Conservation (phyloP, 1,140 invertebrate species). For the Pseudomyrmex sp. region DNA sequence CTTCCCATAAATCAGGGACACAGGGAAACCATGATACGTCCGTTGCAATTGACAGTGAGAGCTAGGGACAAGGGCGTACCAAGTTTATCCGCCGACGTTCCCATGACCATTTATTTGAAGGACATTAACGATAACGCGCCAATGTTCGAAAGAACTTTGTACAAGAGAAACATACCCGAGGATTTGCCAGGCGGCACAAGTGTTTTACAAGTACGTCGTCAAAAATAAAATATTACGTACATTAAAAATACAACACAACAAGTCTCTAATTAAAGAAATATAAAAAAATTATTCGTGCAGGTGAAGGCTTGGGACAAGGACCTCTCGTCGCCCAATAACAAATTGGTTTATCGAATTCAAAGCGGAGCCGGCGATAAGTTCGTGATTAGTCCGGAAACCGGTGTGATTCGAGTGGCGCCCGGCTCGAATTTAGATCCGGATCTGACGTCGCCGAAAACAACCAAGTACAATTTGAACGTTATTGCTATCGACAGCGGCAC, state of each 20-base stretch:
- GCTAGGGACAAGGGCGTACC: constrained; percentile 93
- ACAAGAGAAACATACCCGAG: constrained; percentile 92
- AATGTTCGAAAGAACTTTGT: constrained; percentile 90
- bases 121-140: constrained; percentile 96
- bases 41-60: constrained; percentile 91
- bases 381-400: constrained; percentile 93
- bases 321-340: constrained; percentile 94
- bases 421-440: constrained; percentile 96
- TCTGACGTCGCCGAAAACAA: constrained; percentile 91
- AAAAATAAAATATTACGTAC: not conserved
- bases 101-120: constrained; percentile 92
- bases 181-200: constrained; percentile 92
- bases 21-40: constrained; percentile 86
- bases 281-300: constrained; percentile 75
- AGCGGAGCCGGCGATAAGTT: constrained; percentile 96
- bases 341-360: constrained; percentile 94
- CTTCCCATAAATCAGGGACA: constrained; percentile 87
- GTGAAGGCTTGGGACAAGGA: constrained; percentile 94
- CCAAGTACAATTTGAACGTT: constrained; percentile 89
- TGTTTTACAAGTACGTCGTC: constrained; percentile 88
- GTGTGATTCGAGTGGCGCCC: constrained; percentile 93
- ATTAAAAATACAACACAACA: not conserved
- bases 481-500: constrained; percentile 95
- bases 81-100: constrained; percentile 90
- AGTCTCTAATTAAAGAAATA: not conserved